phyloP scores from a whole-genome alignment of 2,888 invertebrate genomes.

The Trachelus troglodyta region DNA sequence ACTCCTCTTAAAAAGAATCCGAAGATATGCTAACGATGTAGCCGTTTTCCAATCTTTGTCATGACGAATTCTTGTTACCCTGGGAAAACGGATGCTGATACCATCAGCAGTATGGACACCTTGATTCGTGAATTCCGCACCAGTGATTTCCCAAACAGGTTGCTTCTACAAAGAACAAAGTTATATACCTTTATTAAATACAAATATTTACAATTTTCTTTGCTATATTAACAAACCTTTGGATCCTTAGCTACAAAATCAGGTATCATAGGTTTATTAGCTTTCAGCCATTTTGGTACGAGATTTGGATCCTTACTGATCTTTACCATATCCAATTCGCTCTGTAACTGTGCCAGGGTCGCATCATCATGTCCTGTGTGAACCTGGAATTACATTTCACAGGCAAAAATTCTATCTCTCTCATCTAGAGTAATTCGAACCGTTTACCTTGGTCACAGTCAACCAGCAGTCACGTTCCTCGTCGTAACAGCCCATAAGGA shows the following conservation, averaged over 20 bases:
- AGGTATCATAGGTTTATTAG: slow-evolving; percentile 86
- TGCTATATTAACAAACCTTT: slow-evolving; percentile 62
- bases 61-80: slow-evolving; percentile 83
- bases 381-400: slow-evolving; percentile 62
- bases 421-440: not conserved
- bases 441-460: slow-evolving; percentile 86
- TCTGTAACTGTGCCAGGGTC: slow-evolving; percentile 81
- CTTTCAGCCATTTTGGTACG: slow-evolving; percentile 84
- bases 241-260: slow-evolving; percentile 91
- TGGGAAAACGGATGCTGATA: slow-evolving; percentile 93
- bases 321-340: slow-evolving; percentile 79
- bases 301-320: slow-evolving; percentile 79
- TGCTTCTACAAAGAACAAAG: slow-evolving; percentile 67
- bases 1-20: slow-evolving; percentile 73
- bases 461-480: slow-evolving; percentile 77
- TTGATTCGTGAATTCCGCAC: slow-evolving; percentile 83
- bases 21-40: slow-evolving; percentile 81
- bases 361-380: slow-evolving; percentile 91
- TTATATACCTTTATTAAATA: slow-evolving; percentile 4
- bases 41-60: slow-evolving; percentile 90
- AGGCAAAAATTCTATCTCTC: not conserved
- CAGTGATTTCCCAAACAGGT: slow-evolving; percentile 96
- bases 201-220: not conserved
- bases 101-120: slow-evolving; percentile 92
- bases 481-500: slow-evolving; percentile 93